phyloP scores from a whole-genome alignment of 2,797 vertebrate species.

The Sebastes ruberrimus region DNA sequence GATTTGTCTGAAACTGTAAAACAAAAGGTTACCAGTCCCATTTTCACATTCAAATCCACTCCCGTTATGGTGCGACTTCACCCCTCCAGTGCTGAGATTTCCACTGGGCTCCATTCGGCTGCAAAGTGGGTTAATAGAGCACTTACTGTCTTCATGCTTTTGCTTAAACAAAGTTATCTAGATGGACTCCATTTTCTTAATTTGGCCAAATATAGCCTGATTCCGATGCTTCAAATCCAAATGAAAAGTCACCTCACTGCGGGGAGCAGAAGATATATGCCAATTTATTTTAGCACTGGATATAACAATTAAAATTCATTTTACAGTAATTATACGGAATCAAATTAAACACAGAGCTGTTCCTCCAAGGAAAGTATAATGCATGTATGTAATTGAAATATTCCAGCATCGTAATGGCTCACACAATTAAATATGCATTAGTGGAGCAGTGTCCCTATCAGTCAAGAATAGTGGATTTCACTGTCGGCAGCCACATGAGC shows the following conservation, averaged over 20 bases:
- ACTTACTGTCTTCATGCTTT: constrained; percentile 41
- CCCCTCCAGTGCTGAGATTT: constrained; percentile 21
- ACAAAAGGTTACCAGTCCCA: constrained; percentile 10
- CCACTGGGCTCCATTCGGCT: constrained; percentile 19
- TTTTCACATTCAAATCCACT: constrained; percentile 37
- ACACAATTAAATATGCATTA: constrained; percentile 81
- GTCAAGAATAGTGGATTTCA: constrained; percentile 56
- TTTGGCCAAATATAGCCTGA: constrained; percentile 47
- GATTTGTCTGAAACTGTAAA: constrained; percentile 9
- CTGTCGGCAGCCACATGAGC: constrained; percentile 24
- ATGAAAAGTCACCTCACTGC: constrained; percentile 51
- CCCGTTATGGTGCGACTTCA: not conserved
- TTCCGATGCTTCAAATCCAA: constrained; percentile 33
- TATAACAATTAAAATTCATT: constrained; percentile 78
- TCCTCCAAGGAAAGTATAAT: constrained; percentile 69
- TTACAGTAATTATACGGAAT: constrained; percentile 77
- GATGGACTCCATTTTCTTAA: constrained; percentile 49
- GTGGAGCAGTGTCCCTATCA: constrained; percentile 63
- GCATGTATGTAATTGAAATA: constrained; percentile 80
- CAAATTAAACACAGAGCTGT: constrained; percentile 73
- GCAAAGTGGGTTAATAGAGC: constrained; percentile 58
- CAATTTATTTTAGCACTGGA: constrained; percentile 63
- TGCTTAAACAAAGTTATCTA: constrained; percentile 51
- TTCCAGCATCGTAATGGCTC: constrained; percentile 74
- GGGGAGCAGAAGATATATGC: constrained; percentile 36